These are phyloP conservation scores for Delphinapterus leucas DNA, from an alignment of 2,113 vertebrate genomes.

Conservation along the genomic window DNA sequence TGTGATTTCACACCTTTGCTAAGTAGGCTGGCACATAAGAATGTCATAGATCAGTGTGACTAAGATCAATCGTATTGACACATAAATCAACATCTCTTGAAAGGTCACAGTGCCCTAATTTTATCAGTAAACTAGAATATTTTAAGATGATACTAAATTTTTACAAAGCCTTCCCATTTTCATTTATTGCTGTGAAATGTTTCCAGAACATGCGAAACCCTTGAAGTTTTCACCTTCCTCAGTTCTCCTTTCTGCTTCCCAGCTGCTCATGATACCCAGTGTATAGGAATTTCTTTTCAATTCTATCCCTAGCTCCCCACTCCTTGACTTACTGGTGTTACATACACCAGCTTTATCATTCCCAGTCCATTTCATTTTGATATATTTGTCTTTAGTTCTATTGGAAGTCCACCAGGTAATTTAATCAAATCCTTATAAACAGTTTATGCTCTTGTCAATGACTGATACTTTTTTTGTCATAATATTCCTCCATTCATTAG, in stretches of 20 bases:
- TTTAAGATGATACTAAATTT: background rate
- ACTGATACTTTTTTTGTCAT: background rate
- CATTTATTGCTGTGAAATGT: background rate
- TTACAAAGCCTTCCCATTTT: background rate
- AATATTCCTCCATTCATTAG: background rate
- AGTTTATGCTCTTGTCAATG: background rate
- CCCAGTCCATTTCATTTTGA: background rate
- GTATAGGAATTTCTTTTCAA: background rate
- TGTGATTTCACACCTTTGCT: background rate
- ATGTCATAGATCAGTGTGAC: background rate
- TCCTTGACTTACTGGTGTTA: background rate
- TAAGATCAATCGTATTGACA: background rate
- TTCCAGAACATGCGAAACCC: background rate
- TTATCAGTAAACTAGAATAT: background rate
- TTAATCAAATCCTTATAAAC: background rate
- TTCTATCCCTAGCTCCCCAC: background rate
- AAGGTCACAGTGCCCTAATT: background rate
- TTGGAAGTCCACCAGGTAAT: background rate
- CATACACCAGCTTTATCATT: background rate
- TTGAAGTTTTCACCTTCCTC: background rate
- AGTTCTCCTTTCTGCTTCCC: background rate
- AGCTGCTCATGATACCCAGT: background rate
- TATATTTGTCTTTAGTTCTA: background rate
- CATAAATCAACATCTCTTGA: background rate
- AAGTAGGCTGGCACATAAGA: background rate